Conservation (phyloP, 2,888 invertebrate species). For the Bugulina stolonifera region DNA sequence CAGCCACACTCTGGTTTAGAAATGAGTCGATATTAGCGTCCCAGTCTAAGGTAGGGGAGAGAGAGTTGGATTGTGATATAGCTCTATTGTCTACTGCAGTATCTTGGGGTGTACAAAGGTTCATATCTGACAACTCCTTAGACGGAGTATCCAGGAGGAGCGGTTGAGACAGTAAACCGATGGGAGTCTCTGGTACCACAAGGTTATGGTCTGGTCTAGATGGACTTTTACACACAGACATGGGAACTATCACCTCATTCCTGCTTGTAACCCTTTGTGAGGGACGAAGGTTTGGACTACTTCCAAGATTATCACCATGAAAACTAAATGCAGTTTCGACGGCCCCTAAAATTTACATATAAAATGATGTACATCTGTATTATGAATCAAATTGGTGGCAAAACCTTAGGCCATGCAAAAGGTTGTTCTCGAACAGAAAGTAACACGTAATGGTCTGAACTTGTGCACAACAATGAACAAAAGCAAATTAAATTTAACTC, state of each 20-base stretch:
- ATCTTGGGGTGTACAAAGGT: not conserved
- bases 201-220: not conserved
- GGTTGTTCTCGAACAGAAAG: too few relatives aligned
- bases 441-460: too few relatives aligned
- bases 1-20: not conserved
- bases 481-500: too few relatives aligned
- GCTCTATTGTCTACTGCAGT: not conserved
- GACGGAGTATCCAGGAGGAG: not conserved
- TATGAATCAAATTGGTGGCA: too few relatives aligned
- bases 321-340: too few relatives aligned
- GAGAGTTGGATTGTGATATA: not conserved
- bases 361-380: too few relatives aligned
- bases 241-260: not conserved
- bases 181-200: not conserved
- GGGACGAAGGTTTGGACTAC: not conserved
- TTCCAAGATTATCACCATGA: not conserved
- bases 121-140: not conserved
- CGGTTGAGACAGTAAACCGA: too few relatives aligned
- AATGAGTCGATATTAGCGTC: not conserved
- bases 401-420: too few relatives aligned
- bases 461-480: too few relatives aligned
- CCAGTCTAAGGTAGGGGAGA: constrained; percentile 1
- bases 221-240: not conserved
- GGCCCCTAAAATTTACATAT: too few relatives aligned
- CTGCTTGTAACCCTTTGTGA: not conserved